Conservation (phyloP, 2,113 vertebrate species). For the Trematocara macrostoma region DNA sequence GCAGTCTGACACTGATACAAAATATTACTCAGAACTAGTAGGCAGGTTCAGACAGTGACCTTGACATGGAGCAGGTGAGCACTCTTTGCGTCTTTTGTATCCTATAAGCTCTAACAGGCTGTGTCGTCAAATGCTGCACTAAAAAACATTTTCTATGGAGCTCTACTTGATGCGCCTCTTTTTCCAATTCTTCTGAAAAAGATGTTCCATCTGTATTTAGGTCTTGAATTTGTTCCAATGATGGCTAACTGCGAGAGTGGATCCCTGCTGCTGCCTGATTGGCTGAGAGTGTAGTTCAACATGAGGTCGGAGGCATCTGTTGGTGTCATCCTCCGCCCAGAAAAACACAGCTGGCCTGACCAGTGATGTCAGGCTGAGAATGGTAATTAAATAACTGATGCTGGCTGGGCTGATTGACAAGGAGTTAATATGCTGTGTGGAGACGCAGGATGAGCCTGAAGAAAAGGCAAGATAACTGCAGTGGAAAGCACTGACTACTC, state of each 20-base stretch:
- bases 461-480: not conserved
- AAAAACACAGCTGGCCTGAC: slow-evolving; percentile 73
- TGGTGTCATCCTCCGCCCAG: slow-evolving; percentile 56
- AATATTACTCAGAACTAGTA: not conserved
- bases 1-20: slow-evolving; percentile 11
- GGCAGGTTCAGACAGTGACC: not conserved
- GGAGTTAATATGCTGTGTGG: slow-evolving; percentile 4
- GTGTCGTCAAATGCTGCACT: not conserved
- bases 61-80: slow-evolving; percentile 11
- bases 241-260: slow-evolving; percentile 15
- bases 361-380: slow-evolving; percentile 60
- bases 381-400: slow-evolving; percentile 62
- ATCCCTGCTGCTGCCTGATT: slow-evolving; percentile 30
- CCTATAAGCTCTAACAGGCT: not conserved
- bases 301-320: slow-evolving; percentile 60
- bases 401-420: slow-evolving; percentile 24
- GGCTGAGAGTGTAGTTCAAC: slow-evolving; percentile 53
- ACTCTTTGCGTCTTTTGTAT: not conserved
- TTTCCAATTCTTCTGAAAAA: slow-evolving; percentile 4
- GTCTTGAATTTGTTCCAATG: not conserved
- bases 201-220: slow-evolving; percentile 21
- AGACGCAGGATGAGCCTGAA: not conserved
- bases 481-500: not conserved
- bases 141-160: slow-evolving; percentile 28
- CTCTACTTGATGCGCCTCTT: not conserved